Evolutionary conservation across 1,140 invertebrate species (phyloP).

Genomic region (Oncopeltus fasciatus): DNA sequence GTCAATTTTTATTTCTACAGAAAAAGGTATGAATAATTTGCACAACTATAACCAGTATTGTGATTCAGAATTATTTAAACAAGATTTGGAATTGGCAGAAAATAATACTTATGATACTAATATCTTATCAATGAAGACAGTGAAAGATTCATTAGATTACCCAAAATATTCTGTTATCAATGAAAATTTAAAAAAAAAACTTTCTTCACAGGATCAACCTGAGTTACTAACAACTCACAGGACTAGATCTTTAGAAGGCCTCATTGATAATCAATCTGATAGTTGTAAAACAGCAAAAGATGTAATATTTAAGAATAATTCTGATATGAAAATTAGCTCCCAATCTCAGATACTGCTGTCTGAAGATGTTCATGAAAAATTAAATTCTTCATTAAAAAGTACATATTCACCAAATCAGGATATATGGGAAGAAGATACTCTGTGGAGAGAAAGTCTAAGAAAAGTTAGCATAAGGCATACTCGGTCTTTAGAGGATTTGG

Average conservation of each 20-base stretch:
- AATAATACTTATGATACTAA: neutral
- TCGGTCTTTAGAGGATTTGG: constrained; percentile 61
- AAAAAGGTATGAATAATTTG: neutral
- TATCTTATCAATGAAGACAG: neutral
- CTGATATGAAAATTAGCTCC: neutral
- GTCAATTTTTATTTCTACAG: neutral
- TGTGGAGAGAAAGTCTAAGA: constrained; percentile 64
- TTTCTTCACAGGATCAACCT: neutral
- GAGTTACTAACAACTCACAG: constrained; percentile 16
- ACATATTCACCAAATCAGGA: constrained; percentile 31
- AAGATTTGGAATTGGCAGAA: too few relatives aligned
- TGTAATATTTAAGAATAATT: neutral
- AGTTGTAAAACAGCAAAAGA: neutral
- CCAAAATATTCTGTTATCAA: too few relatives aligned
- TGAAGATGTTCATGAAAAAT: too few relatives aligned
- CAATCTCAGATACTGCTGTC: constrained; percentile 22
- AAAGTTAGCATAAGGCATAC: constrained; percentile 64
- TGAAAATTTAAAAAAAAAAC: neutral
- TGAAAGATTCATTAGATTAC: neutral
- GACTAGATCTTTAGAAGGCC: constrained; percentile 45
- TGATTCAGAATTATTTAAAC: neutral
- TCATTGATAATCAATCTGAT: constrained; percentile 39
- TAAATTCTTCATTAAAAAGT: too few relatives aligned
- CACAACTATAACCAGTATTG: neutral
- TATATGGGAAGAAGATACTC: constrained; percentile 65